These are phyloP conservation scores for Autographa gamma DNA, from an alignment of 2,888 invertebrate genomes.

Conservation along the genomic window DNA sequence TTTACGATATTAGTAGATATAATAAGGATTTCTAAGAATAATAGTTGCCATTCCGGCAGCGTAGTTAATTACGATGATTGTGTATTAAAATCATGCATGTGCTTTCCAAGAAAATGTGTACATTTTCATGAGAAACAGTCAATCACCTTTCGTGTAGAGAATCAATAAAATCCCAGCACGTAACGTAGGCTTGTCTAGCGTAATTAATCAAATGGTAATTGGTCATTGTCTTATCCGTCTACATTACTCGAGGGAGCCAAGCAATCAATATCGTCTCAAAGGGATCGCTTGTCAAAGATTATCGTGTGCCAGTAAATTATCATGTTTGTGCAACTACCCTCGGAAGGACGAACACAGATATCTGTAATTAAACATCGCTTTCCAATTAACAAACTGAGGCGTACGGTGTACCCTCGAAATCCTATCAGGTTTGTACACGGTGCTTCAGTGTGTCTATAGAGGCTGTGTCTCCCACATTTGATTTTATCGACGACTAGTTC, in stretches of 20 bases:
- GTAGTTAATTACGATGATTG: constrained; percentile 31
- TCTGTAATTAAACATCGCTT: constrained; percentile 64
- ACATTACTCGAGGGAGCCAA: constrained; percentile 62
- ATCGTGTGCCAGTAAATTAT: constrained; percentile 71
- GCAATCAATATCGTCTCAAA: constrained; percentile 72
- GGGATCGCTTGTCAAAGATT: constrained; percentile 74
- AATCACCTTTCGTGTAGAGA: constrained; percentile 38
- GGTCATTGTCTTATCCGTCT: constrained; percentile 62
- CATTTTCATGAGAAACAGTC: constrained; percentile 41
- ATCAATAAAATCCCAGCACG: constrained; percentile 37
- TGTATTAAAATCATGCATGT: constrained; percentile 26
- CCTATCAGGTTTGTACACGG: constrained; percentile 59
- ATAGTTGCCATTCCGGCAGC: constrained; percentile 29
- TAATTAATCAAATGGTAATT: constrained; percentile 67
- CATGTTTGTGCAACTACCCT: constrained; percentile 67
- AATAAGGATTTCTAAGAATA: constrained; percentile 29
- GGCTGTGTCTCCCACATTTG: constrained; percentile 46
- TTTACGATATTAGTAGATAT: constrained; percentile 29
- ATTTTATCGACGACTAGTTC: constrained; percentile 51
- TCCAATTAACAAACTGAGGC: constrained; percentile 56
- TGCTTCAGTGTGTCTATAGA: constrained; percentile 52
- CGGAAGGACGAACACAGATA: constrained; percentile 49
- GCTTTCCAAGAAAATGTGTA: constrained; percentile 38
- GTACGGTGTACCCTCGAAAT: constrained; percentile 47
- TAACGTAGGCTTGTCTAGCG: constrained; percentile 42